Percentiles rank a stretch among this genome's conserved stretches.
Evolutionary conservation across 2,113 vertebrate genomes (phyloP).

Genomic region (Erythrolamprus reginae): DNA sequence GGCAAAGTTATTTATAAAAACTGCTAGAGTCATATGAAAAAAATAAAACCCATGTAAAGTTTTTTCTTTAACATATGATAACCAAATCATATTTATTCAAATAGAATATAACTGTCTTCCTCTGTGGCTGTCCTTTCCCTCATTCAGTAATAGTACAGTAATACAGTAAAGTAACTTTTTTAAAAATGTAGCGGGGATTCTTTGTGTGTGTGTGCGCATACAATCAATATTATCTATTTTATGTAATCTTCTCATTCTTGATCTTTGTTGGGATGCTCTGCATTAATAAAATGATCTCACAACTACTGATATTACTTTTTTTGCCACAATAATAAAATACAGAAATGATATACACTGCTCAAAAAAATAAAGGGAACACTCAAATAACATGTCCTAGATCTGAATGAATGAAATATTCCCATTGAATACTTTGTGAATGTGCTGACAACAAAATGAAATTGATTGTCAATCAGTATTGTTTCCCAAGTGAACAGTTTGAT

Average conservation of each 20-base stretch:
- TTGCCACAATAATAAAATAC: not conserved
- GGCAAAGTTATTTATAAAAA: not conserved
- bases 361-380: too few species aligned
- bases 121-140: not conserved
- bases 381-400: too few species aligned
- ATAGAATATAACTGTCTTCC: not conserved
- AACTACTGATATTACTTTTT: not conserved
- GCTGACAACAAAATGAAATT: too few species aligned
- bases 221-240: not conserved
- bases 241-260: not conserved
- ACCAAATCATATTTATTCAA: not conserved
- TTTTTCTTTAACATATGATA: not conserved
- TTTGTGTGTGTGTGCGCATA: not conserved
- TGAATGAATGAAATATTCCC: too few species aligned
- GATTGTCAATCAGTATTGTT: too few species aligned
- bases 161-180: not conserved
- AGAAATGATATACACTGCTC: not conserved
- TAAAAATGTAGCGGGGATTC: not conserved
- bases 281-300: not conserved
- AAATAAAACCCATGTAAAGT: not conserved
- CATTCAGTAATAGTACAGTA: too few species aligned
- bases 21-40: not conserved
- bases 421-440: too few species aligned
- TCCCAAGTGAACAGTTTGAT: too few species aligned
- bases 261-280: not conserved